phyloP scores from a whole-genome alignment of 2,113 vertebrate species.

The Hippopotamus amphibius region DNA sequence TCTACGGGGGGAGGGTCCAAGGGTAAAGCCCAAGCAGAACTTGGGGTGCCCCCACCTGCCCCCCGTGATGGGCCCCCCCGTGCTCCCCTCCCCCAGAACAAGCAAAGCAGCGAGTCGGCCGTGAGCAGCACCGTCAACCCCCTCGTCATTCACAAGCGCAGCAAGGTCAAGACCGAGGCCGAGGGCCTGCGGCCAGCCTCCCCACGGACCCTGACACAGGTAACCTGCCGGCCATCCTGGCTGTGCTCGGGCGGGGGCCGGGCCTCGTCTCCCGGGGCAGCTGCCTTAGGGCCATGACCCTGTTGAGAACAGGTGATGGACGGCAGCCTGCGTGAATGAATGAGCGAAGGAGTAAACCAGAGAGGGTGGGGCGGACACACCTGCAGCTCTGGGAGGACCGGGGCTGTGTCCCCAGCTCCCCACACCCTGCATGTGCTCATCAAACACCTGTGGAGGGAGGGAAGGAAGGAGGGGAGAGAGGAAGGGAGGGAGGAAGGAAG shows the following conservation, averaged over 20 bases:
- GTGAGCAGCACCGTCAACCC: conserved; percentile 95
- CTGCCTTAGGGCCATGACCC: background rate
- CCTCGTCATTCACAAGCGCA: conserved; percentile 91
- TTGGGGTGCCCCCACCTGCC: background rate
- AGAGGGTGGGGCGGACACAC: rapidly evolving
- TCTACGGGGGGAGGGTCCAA: background rate
- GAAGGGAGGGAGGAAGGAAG: too few species aligned
- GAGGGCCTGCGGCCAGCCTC: conserved; percentile 88
- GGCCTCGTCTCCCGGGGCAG: background rate
- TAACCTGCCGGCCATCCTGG: conserved; percentile 75
- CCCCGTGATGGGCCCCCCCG: conserved; percentile 14
- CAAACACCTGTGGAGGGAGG: background rate
- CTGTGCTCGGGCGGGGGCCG: background rate
- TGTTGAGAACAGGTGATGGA: background rate
- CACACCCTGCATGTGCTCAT: background rate
- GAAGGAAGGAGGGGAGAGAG: background rate
- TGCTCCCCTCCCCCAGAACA: conserved; percentile 82
- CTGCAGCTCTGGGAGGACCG: background rate
- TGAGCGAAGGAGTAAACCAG: background rate
- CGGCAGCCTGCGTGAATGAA: background rate
- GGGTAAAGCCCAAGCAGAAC: background rate
- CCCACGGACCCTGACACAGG: conserved; percentile 88
- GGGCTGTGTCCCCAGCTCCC: background rate
- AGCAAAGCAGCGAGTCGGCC: conserved; percentile 90
- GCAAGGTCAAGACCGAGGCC: conserved; percentile 93